Percentiles rank a stretch among this genome's conserved stretches.
These are phyloP conservation scores for Amblyraja radiata DNA, from an alignment of 2,797 vertebrate genomes.

Conservation along the genomic window DNA sequence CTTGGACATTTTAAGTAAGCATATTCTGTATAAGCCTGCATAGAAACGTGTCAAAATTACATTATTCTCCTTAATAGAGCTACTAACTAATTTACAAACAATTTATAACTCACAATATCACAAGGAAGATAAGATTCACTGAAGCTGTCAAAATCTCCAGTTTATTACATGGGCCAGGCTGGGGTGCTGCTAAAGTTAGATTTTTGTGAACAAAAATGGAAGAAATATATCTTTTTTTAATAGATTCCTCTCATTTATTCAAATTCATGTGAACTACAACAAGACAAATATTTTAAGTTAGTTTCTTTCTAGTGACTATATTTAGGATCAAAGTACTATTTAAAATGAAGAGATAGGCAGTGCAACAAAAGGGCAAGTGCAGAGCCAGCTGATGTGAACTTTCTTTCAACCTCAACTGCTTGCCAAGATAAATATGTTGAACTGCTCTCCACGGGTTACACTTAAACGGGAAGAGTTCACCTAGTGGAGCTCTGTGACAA, in stretches of 20 bases:
- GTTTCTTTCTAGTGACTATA: constrained; percentile 56
- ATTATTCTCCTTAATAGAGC: not conserved
- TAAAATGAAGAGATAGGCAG: constrained; percentile 53
- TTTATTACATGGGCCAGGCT: not conserved
- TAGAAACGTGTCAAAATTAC: not conserved
- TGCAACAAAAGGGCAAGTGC: constrained; percentile 55
- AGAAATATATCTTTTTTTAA: not conserved
- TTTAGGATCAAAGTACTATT: constrained; percentile 62
- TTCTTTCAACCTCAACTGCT: constrained; percentile 54
- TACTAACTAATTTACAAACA: not conserved
- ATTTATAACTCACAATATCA: not conserved
- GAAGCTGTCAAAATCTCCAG: not conserved
- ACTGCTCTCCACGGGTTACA: constrained; percentile 44
- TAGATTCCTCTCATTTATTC: not conserved
- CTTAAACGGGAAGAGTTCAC: constrained; percentile 55
- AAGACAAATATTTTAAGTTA: constrained; percentile 29
- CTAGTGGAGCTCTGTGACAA: constrained; percentile 51
- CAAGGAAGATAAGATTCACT: not conserved
- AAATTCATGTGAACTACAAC: not conserved
- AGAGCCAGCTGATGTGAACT: constrained; percentile 59
- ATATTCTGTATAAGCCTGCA: not conserved
- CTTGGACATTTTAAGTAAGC: not conserved
- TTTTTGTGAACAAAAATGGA: not conserved
- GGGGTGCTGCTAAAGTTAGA: not conserved
- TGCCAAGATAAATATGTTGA: constrained; percentile 65